Conservation (phyloP, 2,113 vertebrate species). For the Xiphophorus hellerii region DNA sequence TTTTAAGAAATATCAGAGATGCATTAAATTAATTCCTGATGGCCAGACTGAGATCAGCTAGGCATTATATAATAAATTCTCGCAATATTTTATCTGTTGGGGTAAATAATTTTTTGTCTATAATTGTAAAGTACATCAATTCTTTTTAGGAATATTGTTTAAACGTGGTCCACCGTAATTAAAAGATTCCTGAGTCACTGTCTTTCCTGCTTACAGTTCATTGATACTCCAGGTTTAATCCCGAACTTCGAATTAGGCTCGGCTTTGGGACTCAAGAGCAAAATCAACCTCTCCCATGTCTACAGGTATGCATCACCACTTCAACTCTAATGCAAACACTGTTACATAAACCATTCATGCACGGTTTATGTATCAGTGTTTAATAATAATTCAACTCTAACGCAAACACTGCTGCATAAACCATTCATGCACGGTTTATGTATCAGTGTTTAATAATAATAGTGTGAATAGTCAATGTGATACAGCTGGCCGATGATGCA, state of each 20-base stretch:
- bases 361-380: neutral
- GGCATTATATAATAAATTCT: too few relatives aligned
- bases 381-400: neutral
- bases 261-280: conserved; percentile 55
- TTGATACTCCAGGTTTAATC: conserved; percentile 76
- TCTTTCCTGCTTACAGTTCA: conserved; percentile 68
- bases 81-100: too few relatives aligned
- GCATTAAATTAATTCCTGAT: too few relatives aligned
- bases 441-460: neutral
- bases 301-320: conserved; percentile 78
- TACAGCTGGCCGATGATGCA: too few relatives aligned
- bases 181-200: neutral
- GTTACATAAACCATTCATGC: neutral
- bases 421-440: neutral
- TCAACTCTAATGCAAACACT: neutral
- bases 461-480: too few relatives aligned
- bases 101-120: too few relatives aligned
- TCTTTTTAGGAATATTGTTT: too few relatives aligned
- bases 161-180: too few relatives aligned
- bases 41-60: too few relatives aligned
- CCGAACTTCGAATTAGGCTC: conserved; percentile 62
- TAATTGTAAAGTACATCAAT: too few relatives aligned
- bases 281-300: conserved; percentile 69
- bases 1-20: neutral
- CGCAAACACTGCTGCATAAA: neutral